Conservation (phyloP, 2,888 invertebrate genomes). For the Folsomia manolachei region DNA sequence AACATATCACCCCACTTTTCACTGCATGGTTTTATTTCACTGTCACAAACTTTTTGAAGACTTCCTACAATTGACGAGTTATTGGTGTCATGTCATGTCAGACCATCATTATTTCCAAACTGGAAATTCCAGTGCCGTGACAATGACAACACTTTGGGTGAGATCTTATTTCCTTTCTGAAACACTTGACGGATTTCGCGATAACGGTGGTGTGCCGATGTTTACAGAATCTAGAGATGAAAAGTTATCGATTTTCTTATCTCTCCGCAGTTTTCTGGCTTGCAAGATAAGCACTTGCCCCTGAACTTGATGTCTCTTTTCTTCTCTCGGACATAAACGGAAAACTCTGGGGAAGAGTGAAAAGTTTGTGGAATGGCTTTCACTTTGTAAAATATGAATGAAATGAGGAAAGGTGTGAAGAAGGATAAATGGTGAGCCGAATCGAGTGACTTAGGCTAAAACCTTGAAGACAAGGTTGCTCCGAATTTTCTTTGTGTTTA, state of each 20-base stretch:
- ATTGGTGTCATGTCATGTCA: neutral
- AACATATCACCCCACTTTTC: constrained; percentile 16
- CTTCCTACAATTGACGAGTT: too few relatives aligned
- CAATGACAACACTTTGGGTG: neutral
- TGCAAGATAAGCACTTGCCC: neutral
- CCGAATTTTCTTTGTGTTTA: neutral
- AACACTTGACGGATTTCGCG: too few relatives aligned
- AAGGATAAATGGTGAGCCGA: neutral
- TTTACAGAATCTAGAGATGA: too few relatives aligned
- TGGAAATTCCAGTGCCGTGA: too few relatives aligned
- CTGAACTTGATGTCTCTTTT: neutral
- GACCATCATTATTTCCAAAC: neutral
- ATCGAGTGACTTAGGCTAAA: too few relatives aligned
- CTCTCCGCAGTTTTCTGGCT: neutral
- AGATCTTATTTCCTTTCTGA: too few relatives aligned
- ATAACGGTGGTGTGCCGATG: neutral
- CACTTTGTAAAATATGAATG: neutral
- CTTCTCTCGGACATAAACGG: too few relatives aligned
- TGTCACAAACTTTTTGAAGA: neutral
- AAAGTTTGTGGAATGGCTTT: too few relatives aligned
- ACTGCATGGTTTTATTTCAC: neutral
- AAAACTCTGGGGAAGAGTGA: too few relatives aligned
- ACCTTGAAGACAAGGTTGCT: neutral
- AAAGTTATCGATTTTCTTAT: neutral
- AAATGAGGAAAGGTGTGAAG: neutral